A percentile compares a stretch with the other conserved stretches of the same genome.
phyloP scores from a whole-genome alignment of 2,888 invertebrate species.

The Phorcus lineatus region DNA sequence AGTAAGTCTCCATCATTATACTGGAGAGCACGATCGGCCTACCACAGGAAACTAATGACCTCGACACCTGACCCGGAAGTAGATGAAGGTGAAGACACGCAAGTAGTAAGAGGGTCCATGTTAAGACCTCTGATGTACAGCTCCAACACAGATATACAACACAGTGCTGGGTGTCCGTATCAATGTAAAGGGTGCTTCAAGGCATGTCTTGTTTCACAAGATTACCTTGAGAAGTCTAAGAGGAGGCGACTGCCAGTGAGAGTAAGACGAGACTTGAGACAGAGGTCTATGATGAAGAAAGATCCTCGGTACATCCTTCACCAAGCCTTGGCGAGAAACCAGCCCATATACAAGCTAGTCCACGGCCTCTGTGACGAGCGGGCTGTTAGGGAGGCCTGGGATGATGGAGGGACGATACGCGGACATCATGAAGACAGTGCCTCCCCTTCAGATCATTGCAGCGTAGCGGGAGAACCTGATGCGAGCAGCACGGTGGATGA shows the following conservation, averaged over 20 bases:
- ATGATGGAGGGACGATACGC: background rate
- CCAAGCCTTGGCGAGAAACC: slow-evolving; percentile 37
- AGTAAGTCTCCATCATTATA: slow-evolving; percentile 30
- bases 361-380: slow-evolving; percentile 20
- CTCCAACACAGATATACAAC: slow-evolving; percentile 34
- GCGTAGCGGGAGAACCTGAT: too few species aligned
- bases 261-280: background rate
- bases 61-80: background rate
- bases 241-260: background rate
- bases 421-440: background rate
- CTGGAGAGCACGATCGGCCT: slow-evolving; percentile 40
- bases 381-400: background rate
- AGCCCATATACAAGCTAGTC: slow-evolving; percentile 39
- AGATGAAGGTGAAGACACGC: background rate
- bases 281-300: slow-evolving; percentile 22
- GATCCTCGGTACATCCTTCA: slow-evolving; percentile 28
- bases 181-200: slow-evolving; percentile 60
- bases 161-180: slow-evolving; percentile 57
- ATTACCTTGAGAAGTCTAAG: slow-evolving; percentile 35
- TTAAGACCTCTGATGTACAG: slow-evolving; percentile 35
- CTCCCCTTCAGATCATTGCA: too few species aligned
- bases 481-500: too few species aligned
- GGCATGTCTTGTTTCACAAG: slow-evolving; percentile 58
- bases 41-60: slow-evolving; percentile 34
- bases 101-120: slow-evolving; percentile 22